Conservation (phyloP, 2,888 invertebrate genomes). For the Archips crataeganus region DNA sequence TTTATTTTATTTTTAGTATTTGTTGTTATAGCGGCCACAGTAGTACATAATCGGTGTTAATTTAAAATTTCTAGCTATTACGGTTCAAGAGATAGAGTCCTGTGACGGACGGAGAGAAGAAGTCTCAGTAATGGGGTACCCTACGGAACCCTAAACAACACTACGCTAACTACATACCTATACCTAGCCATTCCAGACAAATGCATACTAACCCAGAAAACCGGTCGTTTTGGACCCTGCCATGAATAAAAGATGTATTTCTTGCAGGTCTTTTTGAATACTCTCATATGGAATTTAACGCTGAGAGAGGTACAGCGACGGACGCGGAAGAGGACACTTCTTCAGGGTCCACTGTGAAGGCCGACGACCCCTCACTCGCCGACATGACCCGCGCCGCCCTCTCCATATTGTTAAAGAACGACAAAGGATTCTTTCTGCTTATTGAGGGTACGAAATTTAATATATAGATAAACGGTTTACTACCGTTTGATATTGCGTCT, state of each 20-base stretch:
- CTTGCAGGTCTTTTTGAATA: constrained; percentile 89
- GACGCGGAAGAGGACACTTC: constrained; percentile 84
- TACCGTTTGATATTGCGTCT: not conserved
- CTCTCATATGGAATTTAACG: constrained; percentile 93
- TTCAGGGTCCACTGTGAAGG: constrained; percentile 85
- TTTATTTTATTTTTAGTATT: no score
- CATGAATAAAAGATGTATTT: constrained; percentile 23
- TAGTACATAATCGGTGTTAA: no score
- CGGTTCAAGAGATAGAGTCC: no score
- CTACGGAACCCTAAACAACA: no score
- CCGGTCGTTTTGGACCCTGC: not conserved
- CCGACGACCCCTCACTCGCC: constrained; percentile 90
- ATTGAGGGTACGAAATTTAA: constrained; percentile 87
- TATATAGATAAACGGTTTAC: constrained; percentile 9
- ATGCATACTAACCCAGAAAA: not conserved
- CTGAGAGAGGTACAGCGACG: constrained; percentile 88
- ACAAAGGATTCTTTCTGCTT: constrained; percentile 91
- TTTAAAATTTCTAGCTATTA: no score
- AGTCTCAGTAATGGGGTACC: no score
- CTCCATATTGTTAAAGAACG: constrained; percentile 89
- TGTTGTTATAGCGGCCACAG: no score
- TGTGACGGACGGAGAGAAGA: no score
- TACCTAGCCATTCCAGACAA: not conserved
- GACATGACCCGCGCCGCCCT: constrained; percentile 92
- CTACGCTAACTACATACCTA: no score